Percentiles rank a stretch among this genome's conserved stretches.
phyloP scores from a whole-genome alignment of 2,797 vertebrate species.

The Morus bassanus region DNA sequence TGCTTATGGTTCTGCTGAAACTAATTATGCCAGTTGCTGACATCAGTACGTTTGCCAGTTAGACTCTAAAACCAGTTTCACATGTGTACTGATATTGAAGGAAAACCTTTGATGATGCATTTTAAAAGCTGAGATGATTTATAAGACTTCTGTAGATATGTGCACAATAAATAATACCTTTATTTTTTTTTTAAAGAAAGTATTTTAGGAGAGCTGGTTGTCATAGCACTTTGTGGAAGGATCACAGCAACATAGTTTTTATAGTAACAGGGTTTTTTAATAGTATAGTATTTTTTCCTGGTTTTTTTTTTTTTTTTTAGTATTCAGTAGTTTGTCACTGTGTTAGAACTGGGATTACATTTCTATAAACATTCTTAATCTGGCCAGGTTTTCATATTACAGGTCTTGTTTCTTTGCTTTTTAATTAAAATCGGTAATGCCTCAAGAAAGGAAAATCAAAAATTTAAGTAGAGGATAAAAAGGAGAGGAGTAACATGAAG shows the following conservation, averaged over 20 bases:
- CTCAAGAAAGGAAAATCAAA: neutral
- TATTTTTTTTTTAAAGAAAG: neutral
- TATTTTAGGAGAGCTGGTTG: neutral
- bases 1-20: constrained; percentile 50
- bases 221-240: neutral
- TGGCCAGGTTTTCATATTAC: neutral
- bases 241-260: neutral
- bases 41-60: constrained; percentile 15
- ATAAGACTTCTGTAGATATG: neutral
- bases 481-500: neutral
- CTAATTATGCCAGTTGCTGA: constrained; percentile 53
- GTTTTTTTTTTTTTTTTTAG: neutral
- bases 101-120: neutral
- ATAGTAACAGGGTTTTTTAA: neutral
- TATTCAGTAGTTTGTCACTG: neutral
- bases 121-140: constrained; percentile 5
- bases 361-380: neutral
- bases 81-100: neutral
- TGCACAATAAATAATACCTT: neutral
- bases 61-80: constrained; percentile 9
- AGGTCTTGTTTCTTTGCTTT: neutral
- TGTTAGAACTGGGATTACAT: neutral
- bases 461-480: neutral
- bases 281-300: neutral
- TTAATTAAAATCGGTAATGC: neutral